Evolutionary conservation across 1,140 invertebrate genomes (phyloP).

Genomic region (Psix sp.): DNA sequence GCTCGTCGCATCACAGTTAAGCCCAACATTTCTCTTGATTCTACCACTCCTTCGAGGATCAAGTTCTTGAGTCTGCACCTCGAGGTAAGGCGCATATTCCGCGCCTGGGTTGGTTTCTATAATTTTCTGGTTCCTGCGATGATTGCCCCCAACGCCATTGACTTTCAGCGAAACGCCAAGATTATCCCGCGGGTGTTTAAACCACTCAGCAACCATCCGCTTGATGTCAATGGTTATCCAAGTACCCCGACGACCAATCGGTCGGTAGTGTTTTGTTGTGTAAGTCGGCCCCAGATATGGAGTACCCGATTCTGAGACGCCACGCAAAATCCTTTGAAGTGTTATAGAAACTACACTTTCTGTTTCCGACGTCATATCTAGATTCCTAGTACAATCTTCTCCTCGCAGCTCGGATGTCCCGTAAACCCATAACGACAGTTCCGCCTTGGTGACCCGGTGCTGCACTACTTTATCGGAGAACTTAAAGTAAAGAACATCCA

Average conservation of each 20-base stretch:
- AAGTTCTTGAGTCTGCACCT: slow-evolving; percentile 91
- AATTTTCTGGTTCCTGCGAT: slow-evolving; percentile 64
- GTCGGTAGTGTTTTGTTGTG: slow-evolving; percentile 71
- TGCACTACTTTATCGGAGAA: slow-evolving; percentile 79
- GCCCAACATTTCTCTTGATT: slow-evolving; percentile 85
- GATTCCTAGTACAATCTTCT: slow-evolving; percentile 44
- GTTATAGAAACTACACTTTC: slow-evolving; percentile 68
- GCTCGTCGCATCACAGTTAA: slow-evolving; percentile 86
- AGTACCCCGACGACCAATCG: slow-evolving; percentile 77
- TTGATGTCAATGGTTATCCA: slow-evolving; percentile 87
- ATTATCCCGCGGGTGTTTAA: slow-evolving; percentile 83
- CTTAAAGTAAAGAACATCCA: slow-evolving; percentile 78
- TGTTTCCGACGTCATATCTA: slow-evolving; percentile 50
- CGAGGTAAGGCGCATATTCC: slow-evolving; percentile 76
- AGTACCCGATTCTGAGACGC: slow-evolving; percentile 61
- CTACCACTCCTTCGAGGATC: slow-evolving; percentile 80
- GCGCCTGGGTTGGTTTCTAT: slow-evolving; percentile 73
- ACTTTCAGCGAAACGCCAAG: slow-evolving; percentile 86
- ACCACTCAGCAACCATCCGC: slow-evolving; percentile 86
- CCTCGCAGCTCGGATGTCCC: slow-evolving; percentile 60
- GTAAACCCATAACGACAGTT: slow-evolving; percentile 78
- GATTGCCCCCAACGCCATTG: slow-evolving; percentile 55
- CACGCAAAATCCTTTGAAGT: slow-evolving; percentile 71
- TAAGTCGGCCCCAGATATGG: slow-evolving; percentile 66
- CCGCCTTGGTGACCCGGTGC: slow-evolving; percentile 76